Conservation (phyloP, 2,113 vertebrate species). For the Strix aluco region DNA sequence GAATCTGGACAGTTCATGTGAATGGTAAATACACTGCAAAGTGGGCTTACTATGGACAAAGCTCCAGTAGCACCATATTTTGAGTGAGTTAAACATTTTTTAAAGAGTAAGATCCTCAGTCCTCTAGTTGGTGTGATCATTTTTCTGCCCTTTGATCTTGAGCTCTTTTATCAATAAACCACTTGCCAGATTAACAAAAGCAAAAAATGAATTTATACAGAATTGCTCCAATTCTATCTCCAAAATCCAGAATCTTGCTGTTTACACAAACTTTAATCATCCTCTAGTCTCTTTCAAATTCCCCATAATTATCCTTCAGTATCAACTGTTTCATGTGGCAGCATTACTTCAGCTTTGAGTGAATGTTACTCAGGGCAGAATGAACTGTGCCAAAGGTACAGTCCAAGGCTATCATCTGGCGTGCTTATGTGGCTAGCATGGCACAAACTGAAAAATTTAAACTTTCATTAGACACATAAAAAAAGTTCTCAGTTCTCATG, state of each 20-base stretch:
- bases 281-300: constrained; percentile 11
- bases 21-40: neutral
- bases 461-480: neutral
- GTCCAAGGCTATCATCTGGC: constrained; percentile 25
- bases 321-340: constrained; percentile 32
- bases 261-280: constrained; percentile 40
- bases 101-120: neutral
- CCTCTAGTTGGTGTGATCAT: neutral
- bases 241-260: constrained; percentile 11
- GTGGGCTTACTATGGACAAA: neutral
- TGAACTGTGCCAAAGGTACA: constrained; percentile 27
- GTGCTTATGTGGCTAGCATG: neutral
- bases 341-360: constrained; percentile 25
- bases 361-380: neutral
- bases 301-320: constrained; percentile 22
- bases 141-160: neutral
- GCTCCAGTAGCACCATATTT: neutral
- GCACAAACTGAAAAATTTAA: constrained; percentile 27
- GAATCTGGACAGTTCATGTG: neutral
- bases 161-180: constrained; percentile 26
- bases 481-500: neutral
- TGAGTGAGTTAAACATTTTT: neutral
- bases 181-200: constrained; percentile 8
- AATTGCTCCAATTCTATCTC: constrained; percentile 9
- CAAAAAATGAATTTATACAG: neutral